Base-by-base conservation (phyloP, 2,113 vertebrate genomes). In the Spheniscus mendiculus region DNA sequence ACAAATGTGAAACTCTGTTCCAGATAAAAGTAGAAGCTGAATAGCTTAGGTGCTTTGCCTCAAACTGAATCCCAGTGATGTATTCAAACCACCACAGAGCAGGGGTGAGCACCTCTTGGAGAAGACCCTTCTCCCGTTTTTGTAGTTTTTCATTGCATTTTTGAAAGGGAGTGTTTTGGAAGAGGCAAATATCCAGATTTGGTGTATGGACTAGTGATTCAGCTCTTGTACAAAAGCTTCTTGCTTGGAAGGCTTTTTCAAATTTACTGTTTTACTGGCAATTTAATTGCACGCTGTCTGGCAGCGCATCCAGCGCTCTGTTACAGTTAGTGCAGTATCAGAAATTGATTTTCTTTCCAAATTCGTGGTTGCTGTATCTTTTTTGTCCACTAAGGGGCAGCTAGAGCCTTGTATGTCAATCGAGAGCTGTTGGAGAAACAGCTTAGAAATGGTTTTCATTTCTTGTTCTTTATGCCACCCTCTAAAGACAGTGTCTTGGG, bases 351-450 rank as follows among this genome's bases (percentile, higher is more conserved):
- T 26, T 15, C 22, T 38, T 14, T 53, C 42, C 52, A 3, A 9
- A 11, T 21, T 38, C 4, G 1, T 47, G 59, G 6, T 14, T 80
- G 80, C 72, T 76, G 1, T 84, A 10, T 66, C 40, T 45, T 9
- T 36, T 12, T 11, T 72, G 82, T 16, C 91, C 97, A 55, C 93
- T 83, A 63, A 92, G 89, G 81, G 93, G 95, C 97, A 91, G 86
- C 66, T 34, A 38, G n/a, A 95, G 30, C 56, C 73, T 30, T 63
- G 6, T 5, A 1, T 55, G 61, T 56, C 58, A 13, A 1, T 62
- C 1, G 2, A 13, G 5, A 62, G 4, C 50, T 13, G 7, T 32
- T 83, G 27, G 50, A 53, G 56, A 80, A 78, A 6, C 45, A 10
- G 40, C 34, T 11, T 69, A 50, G 21, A 5, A 13, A 26, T 38